Evolutionary conservation across 1,140 invertebrate species (phyloP).

Genomic region (Microvelia longipes): DNA sequence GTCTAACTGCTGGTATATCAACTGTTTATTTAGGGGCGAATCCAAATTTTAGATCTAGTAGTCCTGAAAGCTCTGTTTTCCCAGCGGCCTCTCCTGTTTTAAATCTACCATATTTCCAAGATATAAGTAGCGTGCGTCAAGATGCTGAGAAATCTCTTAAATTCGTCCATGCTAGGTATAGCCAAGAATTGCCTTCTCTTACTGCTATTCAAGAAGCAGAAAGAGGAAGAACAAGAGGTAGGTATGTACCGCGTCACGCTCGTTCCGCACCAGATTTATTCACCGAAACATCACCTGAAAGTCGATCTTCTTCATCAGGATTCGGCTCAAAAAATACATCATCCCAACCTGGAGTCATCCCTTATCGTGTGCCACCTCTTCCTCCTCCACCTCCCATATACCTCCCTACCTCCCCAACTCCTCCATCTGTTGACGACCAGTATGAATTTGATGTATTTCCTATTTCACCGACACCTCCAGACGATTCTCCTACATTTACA

Average conservation of each 20-base stretch:
- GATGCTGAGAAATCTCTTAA: slow-evolving; percentile 57
- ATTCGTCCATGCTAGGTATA: slow-evolving; percentile 48
- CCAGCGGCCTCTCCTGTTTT: slow-evolving; percentile 41
- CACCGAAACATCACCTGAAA: slow-evolving; percentile 65
- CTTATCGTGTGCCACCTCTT: slow-evolving; percentile 53
- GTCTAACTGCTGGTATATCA: slow-evolving; percentile 47
- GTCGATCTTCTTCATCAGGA: slow-evolving; percentile 68
- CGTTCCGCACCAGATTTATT: slow-evolving; percentile 46
- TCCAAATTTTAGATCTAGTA: slow-evolving; percentile 34
- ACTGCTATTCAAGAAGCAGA: slow-evolving; percentile 56
- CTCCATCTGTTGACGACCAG: slow-evolving; percentile 76
- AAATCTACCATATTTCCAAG: slow-evolving; percentile 57
- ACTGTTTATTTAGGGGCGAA: slow-evolving; percentile 25
- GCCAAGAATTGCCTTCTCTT: slow-evolving; percentile 54
- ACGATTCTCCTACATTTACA: slow-evolving; percentile 32
- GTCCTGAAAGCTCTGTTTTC: slow-evolving; percentile 49
- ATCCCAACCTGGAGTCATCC: slow-evolving; percentile 50
- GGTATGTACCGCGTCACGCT: slow-evolving; percentile 41
- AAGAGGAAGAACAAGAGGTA: slow-evolving; percentile 26
- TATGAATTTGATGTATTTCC: slow-evolving; percentile 78
- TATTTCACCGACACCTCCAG: slow-evolving; percentile 57
- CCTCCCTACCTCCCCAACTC: slow-evolving; percentile 31
- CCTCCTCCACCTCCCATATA: slow-evolving; percentile 30
- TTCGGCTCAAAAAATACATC: slow-evolving; percentile 87
- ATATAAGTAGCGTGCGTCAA: slow-evolving; percentile 69